These are phyloP conservation scores for Terrapene triunguis DNA, from an alignment of 2,113 vertebrate genomes.

Conservation along the genomic window DNA sequence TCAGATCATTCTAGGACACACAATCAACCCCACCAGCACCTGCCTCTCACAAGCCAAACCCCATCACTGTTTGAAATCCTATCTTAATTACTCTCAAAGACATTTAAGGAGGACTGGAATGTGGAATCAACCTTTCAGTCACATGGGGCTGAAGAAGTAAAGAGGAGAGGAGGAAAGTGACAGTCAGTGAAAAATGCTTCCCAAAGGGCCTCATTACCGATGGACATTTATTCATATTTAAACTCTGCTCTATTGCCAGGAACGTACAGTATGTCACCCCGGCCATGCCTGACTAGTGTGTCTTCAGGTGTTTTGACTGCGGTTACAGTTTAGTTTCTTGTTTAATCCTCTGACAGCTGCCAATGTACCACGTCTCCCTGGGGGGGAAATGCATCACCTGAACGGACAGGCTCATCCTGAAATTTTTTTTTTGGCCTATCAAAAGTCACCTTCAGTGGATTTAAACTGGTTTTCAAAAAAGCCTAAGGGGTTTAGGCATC, in stretches of 20 bases:
- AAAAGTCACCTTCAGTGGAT: not conserved
- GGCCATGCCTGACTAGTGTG: not conserved
- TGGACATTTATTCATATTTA: constrained; percentile 1
- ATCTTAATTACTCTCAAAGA: no score
- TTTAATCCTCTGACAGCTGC: not conserved
- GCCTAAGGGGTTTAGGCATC: not conserved
- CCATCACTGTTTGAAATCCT: constrained; percentile 8
- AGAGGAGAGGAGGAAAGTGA: not conserved
- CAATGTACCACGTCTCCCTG: not conserved
- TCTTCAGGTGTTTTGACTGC: accelerated
- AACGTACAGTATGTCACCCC: not conserved
- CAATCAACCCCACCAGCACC: not conserved
- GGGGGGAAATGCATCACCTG: not conserved
- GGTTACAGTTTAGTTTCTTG: not conserved
- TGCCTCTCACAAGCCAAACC: not conserved
- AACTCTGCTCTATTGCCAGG: not conserved
- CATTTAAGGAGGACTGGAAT: not conserved
- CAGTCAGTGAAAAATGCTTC: not conserved
- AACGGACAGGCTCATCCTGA: not conserved
- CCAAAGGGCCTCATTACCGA: constrained; percentile 9
- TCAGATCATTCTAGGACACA: constrained; percentile 39
- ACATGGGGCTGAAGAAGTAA: not conserved
- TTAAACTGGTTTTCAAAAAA: not conserved
- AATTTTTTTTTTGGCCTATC: not conserved
- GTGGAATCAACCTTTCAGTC: constrained; percentile 20